phyloP scores from a whole-genome alignment of 2,113 vertebrate species.

The Actenoides hombroni region DNA sequence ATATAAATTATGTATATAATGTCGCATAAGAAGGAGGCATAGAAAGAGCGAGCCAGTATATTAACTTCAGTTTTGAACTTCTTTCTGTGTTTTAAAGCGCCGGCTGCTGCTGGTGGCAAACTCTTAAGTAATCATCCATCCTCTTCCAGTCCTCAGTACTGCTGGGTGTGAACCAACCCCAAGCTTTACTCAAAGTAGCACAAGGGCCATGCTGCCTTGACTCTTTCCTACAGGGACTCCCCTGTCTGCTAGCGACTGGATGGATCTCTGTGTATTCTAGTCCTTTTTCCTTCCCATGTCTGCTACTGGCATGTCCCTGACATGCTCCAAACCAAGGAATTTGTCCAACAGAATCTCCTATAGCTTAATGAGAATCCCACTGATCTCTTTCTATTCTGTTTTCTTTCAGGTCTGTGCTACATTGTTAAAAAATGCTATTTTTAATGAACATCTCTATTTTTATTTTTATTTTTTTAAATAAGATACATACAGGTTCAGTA shows the following conservation, averaged over 20 bases:
- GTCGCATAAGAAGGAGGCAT: neutral
- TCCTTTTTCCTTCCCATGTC: neutral
- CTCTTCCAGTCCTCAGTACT: neutral
- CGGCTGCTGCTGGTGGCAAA: neutral
- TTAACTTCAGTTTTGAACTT: neutral
- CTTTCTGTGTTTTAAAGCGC: neutral
- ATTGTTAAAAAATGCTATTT: neutral
- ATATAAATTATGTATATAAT: neutral
- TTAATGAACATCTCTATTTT: neutral
- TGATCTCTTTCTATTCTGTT: neutral
- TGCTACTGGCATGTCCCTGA: neutral
- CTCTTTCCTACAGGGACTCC: neutral
- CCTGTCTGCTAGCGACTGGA: neutral
- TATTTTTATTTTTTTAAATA: neutral
- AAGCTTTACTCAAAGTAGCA: neutral
- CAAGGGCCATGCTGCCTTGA: fast-evolving
- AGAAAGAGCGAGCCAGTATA: neutral
- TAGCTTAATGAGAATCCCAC: neutral
- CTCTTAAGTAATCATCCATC: neutral
- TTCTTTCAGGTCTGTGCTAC: neutral
- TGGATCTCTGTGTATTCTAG: neutral
- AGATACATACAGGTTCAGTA: neutral
- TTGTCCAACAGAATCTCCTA: neutral
- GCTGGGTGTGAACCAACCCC: neutral
- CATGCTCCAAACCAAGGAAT: neutral